phyloP scores from a whole-genome alignment of 1,140 invertebrate species.

The Neoseiulus cucumeris region DNA sequence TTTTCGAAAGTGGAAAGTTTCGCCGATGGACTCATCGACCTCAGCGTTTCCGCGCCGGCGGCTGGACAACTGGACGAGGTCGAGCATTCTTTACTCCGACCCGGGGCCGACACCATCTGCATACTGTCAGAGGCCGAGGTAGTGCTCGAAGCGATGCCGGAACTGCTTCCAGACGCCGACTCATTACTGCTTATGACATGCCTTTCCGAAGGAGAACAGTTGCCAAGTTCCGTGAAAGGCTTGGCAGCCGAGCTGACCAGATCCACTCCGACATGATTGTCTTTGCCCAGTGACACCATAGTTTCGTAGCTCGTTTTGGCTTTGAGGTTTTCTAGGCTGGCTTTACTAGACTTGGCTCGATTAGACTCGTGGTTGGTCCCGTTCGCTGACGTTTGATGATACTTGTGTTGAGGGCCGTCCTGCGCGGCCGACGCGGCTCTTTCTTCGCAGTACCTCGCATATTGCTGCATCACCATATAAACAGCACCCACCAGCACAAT shows the following conservation, averaged over 20 bases:
- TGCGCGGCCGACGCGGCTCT: not conserved
- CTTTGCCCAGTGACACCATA: not conserved
- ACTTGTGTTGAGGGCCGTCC: not conserved
- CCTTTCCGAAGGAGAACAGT: too few species aligned
- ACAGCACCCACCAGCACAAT: conserved; percentile 5
- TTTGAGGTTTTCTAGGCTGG: too few species aligned
- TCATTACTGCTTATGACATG: too few species aligned
- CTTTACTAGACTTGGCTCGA: not conserved
- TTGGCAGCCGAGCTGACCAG: not conserved
- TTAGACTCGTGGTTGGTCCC: not conserved
- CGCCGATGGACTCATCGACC: not conserved
- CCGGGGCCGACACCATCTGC: too few species aligned
- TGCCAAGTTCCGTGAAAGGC: not conserved
- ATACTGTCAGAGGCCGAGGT: too few species aligned
- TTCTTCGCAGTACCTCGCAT: not conserved
- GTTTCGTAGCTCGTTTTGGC: conserved; percentile 3
- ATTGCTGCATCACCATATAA: conserved; percentile 10
- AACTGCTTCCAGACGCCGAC: too few species aligned
- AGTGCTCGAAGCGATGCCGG: too few species aligned
- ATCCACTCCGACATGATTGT: conserved; percentile 8
- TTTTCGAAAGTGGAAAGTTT: not conserved
- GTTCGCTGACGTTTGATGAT: not conserved
- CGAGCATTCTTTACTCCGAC: too few species aligned
- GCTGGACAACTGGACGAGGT: too few species aligned
- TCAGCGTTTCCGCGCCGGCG: too few species aligned